phyloP scores from a whole-genome alignment of 1,140 invertebrate species.

The Diabrotica undecimpunctata region DNA sequence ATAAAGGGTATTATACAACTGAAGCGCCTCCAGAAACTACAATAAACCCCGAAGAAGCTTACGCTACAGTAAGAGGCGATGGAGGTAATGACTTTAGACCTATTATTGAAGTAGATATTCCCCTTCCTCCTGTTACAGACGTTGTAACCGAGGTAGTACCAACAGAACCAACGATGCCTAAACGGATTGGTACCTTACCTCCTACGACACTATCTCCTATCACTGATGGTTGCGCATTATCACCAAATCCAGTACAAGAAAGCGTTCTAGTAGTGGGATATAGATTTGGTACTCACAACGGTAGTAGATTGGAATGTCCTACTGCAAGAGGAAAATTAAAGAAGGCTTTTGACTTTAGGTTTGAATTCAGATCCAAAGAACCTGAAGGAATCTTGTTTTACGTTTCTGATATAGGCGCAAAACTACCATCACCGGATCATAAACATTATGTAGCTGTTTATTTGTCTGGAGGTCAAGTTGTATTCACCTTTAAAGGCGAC shows the following conservation, averaged over 20 bases:
- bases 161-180: conserved; percentile 8
- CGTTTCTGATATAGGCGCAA: conserved; percentile 56
- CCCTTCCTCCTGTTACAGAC: not conserved
- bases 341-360: conserved; percentile 68
- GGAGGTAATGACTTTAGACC: conserved; percentile 29
- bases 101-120: not conserved
- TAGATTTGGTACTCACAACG: conserved; percentile 42
- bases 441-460: conserved; percentile 78
- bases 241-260: conserved; percentile 25
- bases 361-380: conserved; percentile 77
- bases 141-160: conserved; percentile 7
- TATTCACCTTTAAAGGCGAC: conserved; percentile 11
- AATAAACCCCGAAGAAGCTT: not conserved
- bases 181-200: conserved; percentile 16
- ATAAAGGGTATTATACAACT: conserved; percentile 27
- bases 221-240: conserved; percentile 32
- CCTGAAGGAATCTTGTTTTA: conserved; percentile 82
- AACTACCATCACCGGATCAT: conserved; percentile 47
- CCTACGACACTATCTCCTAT: conserved; percentile 25
- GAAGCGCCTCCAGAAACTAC: conserved; percentile 29
- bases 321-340: conserved; percentile 59
- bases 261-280: conserved; percentile 25
- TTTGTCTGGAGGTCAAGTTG: conserved; percentile 72
- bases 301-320: conserved; percentile 71
- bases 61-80: conserved; percentile 35